Evolutionary conservation across 64 coral and sea anemone species (phyloP), one percentile per base, ranked within the genome.

Genomic region (Montipora sp.): DNA sequence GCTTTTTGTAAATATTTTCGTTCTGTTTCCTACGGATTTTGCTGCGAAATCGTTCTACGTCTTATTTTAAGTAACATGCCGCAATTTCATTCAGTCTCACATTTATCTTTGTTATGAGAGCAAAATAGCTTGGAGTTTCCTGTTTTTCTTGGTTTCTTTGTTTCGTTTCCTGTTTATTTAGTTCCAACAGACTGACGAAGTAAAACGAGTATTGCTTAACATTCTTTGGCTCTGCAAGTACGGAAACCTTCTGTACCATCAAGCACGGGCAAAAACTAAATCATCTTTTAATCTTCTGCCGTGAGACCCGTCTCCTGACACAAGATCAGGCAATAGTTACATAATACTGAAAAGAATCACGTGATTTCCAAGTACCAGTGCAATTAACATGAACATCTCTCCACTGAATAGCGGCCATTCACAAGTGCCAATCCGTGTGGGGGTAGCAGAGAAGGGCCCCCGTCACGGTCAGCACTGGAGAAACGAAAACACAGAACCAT

Each of bases 51-150:
- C 12, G 24, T 12, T 18, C 80, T 23, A 65, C 16, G 9, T 20
- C 63, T 61, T 27, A 8, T 18, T 27, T 9, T 43, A 84, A 84
- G 16, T 61, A n/a, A 11, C 14, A n/a, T 67, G 27, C 81, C 48
- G 60, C 61, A 53, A 53, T 22, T 27, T 36, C 81, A 84, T 3
- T 60, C 20, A 20, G 27, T 20, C 47, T n/a, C 36, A 84, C 24
- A 18, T 84, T 84, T 69, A 47, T 68, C 59, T 68, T 48, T 68
- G 81, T 69, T n/a, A 0, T 84, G 43, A 84, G 61, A 68, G 45
- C 81, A 69, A 84, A 84, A 69, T 49, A 84, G 67, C 48, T 27
- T 68, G 15, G 43, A 84, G 61, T 84, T 84, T 84, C 81, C 81
- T 84, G 81, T 84, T 84, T 84, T 84, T 48, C 59, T 67, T 48